Evolutionary conservation across 2,888 invertebrate species (phyloP).

Genomic region (Microplitis deprimator): DNA sequence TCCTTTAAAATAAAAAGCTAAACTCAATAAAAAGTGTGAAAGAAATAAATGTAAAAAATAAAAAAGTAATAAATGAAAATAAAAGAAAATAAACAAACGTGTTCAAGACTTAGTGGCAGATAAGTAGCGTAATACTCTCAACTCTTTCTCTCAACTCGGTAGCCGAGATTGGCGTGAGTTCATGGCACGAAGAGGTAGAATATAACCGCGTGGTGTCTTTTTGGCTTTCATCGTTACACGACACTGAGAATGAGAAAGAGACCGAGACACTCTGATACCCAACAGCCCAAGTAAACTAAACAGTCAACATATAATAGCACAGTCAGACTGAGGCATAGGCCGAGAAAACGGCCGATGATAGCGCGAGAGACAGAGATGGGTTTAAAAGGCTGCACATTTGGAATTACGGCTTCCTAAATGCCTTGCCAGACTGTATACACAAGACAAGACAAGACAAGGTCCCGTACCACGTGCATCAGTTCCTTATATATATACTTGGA

Average conservation of each 20-base stretch:
- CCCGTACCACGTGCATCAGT: no score
- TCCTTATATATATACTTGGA: no score
- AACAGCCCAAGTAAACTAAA: background rate
- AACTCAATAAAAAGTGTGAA: no score
- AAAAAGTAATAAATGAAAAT: background rate
- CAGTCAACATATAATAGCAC: background rate
- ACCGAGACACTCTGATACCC: background rate
- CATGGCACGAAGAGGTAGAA: constrained; percentile 37
- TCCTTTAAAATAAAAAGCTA: no score
- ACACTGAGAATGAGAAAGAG: constrained; percentile 28
- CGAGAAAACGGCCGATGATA: background rate
- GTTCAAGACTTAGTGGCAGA: constrained; percentile 13
- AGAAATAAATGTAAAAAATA: no score
- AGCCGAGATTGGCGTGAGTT: constrained; percentile 30
- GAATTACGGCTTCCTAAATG: no score
- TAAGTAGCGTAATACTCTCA: constrained; percentile 9
- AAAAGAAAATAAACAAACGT: background rate
- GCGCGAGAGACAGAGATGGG: no score
- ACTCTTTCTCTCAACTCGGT: background rate
- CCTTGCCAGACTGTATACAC: no score
- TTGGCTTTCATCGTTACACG: constrained; percentile 56
- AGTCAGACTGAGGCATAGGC: no score
- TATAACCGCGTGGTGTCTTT: constrained; percentile 54
- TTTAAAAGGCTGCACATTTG: no score
- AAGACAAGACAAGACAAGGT: no score